Evolutionary conservation across 2,888 invertebrate genomes (phyloP), one percentile per base, ranked within the genome.

Genomic region (Galerucella pusilla): DNA sequence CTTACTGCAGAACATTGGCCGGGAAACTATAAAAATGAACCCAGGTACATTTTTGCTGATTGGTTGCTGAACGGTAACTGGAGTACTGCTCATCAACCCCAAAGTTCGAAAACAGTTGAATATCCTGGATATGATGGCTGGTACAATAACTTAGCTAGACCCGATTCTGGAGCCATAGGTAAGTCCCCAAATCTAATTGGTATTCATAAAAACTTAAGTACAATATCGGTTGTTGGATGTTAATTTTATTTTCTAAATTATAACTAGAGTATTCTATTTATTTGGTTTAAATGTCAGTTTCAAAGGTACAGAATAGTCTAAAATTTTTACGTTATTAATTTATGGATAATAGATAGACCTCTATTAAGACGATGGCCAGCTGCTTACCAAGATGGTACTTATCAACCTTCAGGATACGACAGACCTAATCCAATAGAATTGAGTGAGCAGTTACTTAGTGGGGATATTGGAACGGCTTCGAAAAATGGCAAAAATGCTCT

Each of bases 301-400:
- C 7, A 42, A 42, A 42, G 35, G 35, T 5, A 35, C 5, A 35
- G 5, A 35, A 35, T 2, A 14, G 35, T n/a, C 9, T 63, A 11
- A 63, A 42, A 14, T 42, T 46, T 42, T 46, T 2, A 42, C 46
- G 45, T 49, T 35, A 25, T 6, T 49, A 14, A 16, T 54, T 66
- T 46, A 28, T 71, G 14, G 14, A 35, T 75, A 73, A 60, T 75
- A 90, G 91, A 91, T 81, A 89, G 89, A 1, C 88, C 89, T 6
- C 83, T 92, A 57, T 85, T 90, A 46, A 86, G 91, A 71, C 87
- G 90, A 76, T 86, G 89, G 75, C 89, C 90, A 2, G 89, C 90
- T 6, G 89, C 88, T 28, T 92, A 91, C 81, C 84, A 86, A 74
- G 92, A 91, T 84, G 90, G 90, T 25, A 89, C 89, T 5, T 91